phyloP scores from a whole-genome alignment of 1,140 invertebrate species.

The Leptestheria dahalacensis region DNA sequence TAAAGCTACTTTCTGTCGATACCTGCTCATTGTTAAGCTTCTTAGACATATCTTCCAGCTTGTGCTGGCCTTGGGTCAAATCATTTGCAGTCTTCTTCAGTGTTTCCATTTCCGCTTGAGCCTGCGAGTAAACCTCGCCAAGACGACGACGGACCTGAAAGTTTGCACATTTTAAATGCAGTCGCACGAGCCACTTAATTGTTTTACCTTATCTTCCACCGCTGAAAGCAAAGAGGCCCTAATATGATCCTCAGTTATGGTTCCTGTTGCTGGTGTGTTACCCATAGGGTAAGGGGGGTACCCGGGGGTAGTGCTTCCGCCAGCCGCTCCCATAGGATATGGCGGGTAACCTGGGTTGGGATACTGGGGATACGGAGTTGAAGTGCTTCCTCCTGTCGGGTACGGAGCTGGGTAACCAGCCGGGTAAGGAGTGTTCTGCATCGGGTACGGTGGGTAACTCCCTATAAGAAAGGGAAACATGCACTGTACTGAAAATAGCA shows the following conservation, averaged over 20 bases:
- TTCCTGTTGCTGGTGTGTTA: constrained; percentile 34
- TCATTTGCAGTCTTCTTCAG: constrained; percentile 76
- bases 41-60: constrained; percentile 64
- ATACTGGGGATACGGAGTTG: constrained; percentile 27
- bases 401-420: constrained; percentile 22
- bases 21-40: constrained; percentile 70
- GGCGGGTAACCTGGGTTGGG: constrained; percentile 26
- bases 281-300: constrained; percentile 23
- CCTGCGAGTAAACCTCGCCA: constrained; percentile 74
- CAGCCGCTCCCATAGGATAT: constrained; percentile 26
- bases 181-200: too few relatives aligned
- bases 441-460: constrained; percentile 24
- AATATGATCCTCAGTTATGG: constrained; percentile 89
- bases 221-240: constrained; percentile 83
- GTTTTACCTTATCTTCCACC: constrained; percentile 83
- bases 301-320: constrained; percentile 22
- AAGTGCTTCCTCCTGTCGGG: constrained; percentile 22
- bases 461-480: not conserved
- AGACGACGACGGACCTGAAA: constrained; percentile 50
- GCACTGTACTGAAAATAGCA: not conserved
- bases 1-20: too few relatives aligned
- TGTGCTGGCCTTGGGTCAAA: constrained; percentile 64
- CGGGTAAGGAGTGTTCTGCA: constrained; percentile 38
- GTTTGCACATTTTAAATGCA: not conserved
- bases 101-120: constrained; percentile 81